phyloP scores from a whole-genome alignment of 2,888 invertebrate genomes.

The Drosophila affinis region DNA sequence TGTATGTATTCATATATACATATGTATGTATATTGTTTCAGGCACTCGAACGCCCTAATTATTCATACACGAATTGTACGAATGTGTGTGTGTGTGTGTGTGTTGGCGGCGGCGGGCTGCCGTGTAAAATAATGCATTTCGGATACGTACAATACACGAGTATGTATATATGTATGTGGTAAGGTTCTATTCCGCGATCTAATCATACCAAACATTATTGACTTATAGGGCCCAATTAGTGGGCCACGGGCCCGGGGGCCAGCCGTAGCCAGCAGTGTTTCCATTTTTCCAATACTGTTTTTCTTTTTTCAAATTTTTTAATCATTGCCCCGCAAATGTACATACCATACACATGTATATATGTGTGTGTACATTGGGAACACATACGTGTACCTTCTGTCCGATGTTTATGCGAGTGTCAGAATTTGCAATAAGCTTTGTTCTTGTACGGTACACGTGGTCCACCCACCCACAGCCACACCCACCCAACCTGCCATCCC shows the following conservation, averaged over 20 bases:
- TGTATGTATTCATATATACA: not conserved
- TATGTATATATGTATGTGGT: slow-evolving; percentile 4
- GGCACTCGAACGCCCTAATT: slow-evolving; percentile 1
- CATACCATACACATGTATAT: no score
- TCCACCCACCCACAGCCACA: not conserved
- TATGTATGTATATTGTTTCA: slow-evolving; percentile 1
- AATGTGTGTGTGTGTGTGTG: not conserved
- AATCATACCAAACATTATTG: not conserved
- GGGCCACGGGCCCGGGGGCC: not conserved
- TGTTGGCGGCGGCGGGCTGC: not conserved
- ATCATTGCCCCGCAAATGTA: not conserved
- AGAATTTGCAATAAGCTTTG: not conserved
- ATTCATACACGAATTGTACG: slow-evolving; percentile 10
- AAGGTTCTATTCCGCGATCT: not conserved
- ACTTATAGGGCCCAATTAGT: not conserved
- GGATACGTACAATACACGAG: slow-evolving; percentile 2
- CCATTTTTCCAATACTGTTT: not conserved
- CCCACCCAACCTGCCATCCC: not conserved
- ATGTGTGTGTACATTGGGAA: no score
- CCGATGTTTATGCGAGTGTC: not conserved
- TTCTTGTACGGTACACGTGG: not conserved
- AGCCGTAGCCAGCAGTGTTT: not conserved
- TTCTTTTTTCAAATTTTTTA: not conserved
- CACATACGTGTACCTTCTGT: not conserved
- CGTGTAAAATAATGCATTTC: slow-evolving; percentile 2